Percentiles rank a stretch among this genome's conserved stretches.
These are phyloP conservation scores for Tubiluchus corallicola DNA, from an alignment of 2,888 invertebrate genomes.

Conservation along the genomic window DNA sequence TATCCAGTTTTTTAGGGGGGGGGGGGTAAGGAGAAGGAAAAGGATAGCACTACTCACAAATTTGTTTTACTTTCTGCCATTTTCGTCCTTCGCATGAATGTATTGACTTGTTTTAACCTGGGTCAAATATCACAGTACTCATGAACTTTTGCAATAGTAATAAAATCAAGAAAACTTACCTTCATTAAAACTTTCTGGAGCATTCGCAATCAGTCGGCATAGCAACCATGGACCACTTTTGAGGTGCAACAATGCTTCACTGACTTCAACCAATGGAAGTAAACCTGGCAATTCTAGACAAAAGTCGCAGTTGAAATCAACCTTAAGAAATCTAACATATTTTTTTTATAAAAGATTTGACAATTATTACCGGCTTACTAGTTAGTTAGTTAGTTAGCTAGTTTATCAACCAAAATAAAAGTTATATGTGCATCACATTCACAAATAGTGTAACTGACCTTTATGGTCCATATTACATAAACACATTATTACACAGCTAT, in stretches of 20 bases:
- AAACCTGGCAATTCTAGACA: slow-evolving; percentile 58
- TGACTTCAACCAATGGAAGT: slow-evolving; percentile 52
- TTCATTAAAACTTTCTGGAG: slow-evolving; percentile 79
- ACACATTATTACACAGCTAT: neutral
- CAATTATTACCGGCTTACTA: neutral
- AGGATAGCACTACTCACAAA: too few species aligned
- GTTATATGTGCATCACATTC: neutral
- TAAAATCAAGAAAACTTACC: too few species aligned
- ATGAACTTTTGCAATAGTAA: too few species aligned
- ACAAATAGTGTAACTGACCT: neutral
- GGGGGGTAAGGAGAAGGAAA: too few species aligned
- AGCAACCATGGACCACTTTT: slow-evolving; percentile 74
- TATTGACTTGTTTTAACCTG: too few species aligned
- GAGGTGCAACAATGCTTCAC: slow-evolving; percentile 70
- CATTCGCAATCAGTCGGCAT: slow-evolving; percentile 78
- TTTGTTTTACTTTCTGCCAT: too few species aligned
- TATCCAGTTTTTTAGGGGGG: too few species aligned
- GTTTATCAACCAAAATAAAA: too few species aligned
- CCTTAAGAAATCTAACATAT: neutral
- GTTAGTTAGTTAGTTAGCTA: too few species aligned
- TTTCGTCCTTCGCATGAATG: too few species aligned
- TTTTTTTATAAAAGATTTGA: neutral
- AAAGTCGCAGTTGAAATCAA: neutral
- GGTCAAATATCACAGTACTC: too few species aligned
- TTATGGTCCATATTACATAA: neutral